Conservation (phyloP, 2,113 vertebrate genomes). For the Tragulus kanchil region DNA sequence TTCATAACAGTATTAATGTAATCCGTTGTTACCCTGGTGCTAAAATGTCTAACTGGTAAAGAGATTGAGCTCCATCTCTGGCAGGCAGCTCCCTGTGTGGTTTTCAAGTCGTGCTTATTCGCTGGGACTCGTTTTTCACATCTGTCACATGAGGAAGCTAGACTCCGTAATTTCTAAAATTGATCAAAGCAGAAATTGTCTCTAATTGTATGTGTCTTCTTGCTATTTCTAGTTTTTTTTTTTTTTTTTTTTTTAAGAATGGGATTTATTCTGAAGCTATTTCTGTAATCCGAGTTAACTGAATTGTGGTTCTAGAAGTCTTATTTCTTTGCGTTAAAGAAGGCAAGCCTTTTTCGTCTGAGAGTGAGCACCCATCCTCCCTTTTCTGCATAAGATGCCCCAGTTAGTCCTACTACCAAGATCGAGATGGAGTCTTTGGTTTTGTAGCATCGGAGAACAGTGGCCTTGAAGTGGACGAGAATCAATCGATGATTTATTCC, state of each 20-base stretch:
- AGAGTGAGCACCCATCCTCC: background rate
- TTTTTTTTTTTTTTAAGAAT: background rate
- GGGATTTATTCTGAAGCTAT: background rate
- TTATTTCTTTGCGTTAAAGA: background rate
- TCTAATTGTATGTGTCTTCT: background rate
- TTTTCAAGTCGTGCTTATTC: background rate
- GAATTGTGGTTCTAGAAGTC: background rate
- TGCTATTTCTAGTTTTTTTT: background rate
- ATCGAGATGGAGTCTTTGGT: slow-evolving; percentile 59
- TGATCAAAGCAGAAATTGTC: background rate
- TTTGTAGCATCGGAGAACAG: slow-evolving; percentile 53
- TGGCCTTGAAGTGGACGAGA: slow-evolving; percentile 65
- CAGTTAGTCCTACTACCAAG: slow-evolving; percentile 71
- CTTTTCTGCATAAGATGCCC: slow-evolving; percentile 39
- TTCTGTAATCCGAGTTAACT: background rate
- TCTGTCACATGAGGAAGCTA: background rate
- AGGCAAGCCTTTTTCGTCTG: background rate
- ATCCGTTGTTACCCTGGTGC: background rate
- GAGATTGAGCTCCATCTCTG: background rate
- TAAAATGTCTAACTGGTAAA: background rate
- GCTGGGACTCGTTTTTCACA: background rate
- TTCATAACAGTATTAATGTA: background rate
- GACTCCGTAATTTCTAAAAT: background rate
- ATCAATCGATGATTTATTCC: slow-evolving; percentile 64
- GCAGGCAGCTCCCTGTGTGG: background rate